Conservation (phyloP, 2,113 vertebrate genomes). For the Electrona antarctica region DNA sequence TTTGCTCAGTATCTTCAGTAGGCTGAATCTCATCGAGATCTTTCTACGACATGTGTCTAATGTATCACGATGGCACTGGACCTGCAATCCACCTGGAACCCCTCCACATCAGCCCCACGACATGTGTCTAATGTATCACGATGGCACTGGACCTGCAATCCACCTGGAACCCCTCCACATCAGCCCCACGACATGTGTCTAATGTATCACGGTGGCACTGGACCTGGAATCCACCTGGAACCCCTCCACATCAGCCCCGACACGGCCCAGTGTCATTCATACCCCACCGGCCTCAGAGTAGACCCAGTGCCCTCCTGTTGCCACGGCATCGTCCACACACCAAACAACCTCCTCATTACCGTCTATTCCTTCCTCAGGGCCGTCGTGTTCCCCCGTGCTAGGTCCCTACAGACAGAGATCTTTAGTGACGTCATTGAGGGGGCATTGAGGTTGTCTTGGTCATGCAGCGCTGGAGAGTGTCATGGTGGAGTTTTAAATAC, state of each 20-base stretch:
- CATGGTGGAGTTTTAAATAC: too few relatives aligned
- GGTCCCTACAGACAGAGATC: background rate
- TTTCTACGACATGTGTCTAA: background rate
- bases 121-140: background rate
- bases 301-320: background rate
- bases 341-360: slow-evolving; percentile 6
- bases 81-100: background rate
- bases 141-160: background rate
- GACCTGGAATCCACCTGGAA: background rate
- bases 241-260: background rate
- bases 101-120: background rate
- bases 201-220: background rate
- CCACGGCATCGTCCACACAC: slow-evolving; percentile 6
- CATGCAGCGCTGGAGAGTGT: too few relatives aligned
- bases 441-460: too few relatives aligned
- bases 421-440: background rate
- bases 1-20: background rate
- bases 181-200: background rate
- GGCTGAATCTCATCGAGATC: background rate
- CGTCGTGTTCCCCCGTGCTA: background rate
- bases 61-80: background rate
- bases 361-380: slow-evolving; percentile 10
- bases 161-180: background rate
- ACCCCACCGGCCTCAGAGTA: background rate
- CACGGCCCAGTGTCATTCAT: background rate